Evolutionary conservation across 2,888 invertebrate genomes (phyloP).

Genomic region (Lissonota sp.): DNA sequence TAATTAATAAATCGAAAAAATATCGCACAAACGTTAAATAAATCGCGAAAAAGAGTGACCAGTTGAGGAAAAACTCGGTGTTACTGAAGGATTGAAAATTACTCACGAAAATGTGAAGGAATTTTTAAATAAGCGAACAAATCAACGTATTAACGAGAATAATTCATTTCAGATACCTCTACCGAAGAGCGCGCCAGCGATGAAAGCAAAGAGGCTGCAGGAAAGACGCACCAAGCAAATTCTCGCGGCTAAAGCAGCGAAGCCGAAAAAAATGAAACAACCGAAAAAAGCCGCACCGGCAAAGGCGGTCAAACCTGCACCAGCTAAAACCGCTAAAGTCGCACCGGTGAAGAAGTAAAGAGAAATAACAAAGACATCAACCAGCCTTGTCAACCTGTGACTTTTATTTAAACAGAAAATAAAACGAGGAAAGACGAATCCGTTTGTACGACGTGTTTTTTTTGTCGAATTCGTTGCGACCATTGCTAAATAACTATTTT

Average conservation of each 20-base stretch:
- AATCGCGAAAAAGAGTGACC: too few relatives aligned
- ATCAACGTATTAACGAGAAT: background rate
- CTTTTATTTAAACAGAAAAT: conserved; percentile 74
- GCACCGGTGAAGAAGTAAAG: conserved; percentile 67
- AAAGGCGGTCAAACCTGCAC: conserved; percentile 83
- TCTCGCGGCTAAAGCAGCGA: conserved; percentile 59
- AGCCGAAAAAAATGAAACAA: conserved; percentile 58
- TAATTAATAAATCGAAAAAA: background rate
- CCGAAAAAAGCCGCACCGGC: conserved; percentile 75
- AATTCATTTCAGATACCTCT: conserved; percentile 56
- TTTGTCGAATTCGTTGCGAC: background rate
- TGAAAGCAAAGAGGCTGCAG: conserved; percentile 59
- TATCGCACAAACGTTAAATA: too few relatives aligned
- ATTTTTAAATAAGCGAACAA: too few relatives aligned
- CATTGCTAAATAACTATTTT: too few relatives aligned
- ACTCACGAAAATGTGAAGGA: too few relatives aligned
- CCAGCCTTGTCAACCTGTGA: conserved; percentile 66
- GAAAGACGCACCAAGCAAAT: conserved; percentile 67
- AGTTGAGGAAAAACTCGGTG: too few relatives aligned
- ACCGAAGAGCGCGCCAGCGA: conserved; percentile 45
- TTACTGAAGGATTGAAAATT: too few relatives aligned
- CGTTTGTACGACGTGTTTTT: conserved; percentile 38
- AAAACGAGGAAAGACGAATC: conserved; percentile 73
- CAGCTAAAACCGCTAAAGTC: conserved; percentile 65
- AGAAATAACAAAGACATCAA: conserved; percentile 21